A percentile compares a stretch with the other conserved stretches of the same genome.
Evolutionary conservation across 1,140 invertebrate genomes (phyloP).

Genomic region (Matsumurasca onukii): DNA sequence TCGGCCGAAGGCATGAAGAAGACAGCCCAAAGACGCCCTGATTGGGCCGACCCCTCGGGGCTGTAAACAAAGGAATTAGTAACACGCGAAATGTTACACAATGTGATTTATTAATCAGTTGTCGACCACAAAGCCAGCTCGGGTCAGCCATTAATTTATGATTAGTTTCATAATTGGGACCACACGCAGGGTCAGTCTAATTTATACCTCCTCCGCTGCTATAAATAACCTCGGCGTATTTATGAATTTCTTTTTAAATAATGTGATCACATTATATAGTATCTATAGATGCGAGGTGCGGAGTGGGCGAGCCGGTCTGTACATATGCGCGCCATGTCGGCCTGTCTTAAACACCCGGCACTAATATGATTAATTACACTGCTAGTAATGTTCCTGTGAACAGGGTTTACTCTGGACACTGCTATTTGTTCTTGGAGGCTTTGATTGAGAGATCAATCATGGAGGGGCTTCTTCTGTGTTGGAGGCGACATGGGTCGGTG

Average conservation of each 20-base stretch:
- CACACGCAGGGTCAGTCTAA: constrained; percentile 11
- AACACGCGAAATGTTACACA: constrained; percentile 28
- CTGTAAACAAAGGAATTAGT: constrained; percentile 29
- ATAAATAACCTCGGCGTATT: constrained; percentile 32
- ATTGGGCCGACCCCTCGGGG: constrained; percentile 16
- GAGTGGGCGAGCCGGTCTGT: constrained; percentile 7
- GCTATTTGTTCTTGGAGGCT: too few relatives aligned
- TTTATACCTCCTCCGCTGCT: constrained; percentile 28
- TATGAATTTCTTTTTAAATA: constrained; percentile 35
- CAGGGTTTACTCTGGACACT: too few relatives aligned
- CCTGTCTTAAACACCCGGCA: too few relatives aligned
- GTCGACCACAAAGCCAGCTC: constrained; percentile 15
- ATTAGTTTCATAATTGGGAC: constrained; percentile 36
- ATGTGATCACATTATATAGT: constrained; percentile 34
- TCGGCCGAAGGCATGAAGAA: background rate
- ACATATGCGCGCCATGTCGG: background rate
- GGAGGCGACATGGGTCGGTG: too few relatives aligned
- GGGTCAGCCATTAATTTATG: constrained; percentile 34
- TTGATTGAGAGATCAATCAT: too few relatives aligned
- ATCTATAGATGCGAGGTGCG: constrained; percentile 20
- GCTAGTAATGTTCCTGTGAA: too few relatives aligned
- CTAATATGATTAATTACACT: too few relatives aligned
- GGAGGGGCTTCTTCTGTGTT: too few relatives aligned
- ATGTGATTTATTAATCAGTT: constrained; percentile 31
- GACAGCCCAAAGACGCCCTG: background rate